Conservation (phyloP, 1,140 invertebrate species). For the Nautilus pompilius region DNA sequence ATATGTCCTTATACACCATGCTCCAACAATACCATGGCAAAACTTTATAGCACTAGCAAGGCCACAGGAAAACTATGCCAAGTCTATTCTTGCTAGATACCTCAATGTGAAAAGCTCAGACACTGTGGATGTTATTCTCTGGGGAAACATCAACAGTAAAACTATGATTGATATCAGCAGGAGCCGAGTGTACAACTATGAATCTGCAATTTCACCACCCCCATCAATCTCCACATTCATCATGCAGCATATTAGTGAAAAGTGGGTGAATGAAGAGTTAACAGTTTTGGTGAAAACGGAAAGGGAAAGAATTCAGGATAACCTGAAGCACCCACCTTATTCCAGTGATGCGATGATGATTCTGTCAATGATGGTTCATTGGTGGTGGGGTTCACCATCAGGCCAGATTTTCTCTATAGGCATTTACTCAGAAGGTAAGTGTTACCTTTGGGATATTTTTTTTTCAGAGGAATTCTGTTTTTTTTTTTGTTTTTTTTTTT, state of each 20-base stretch:
- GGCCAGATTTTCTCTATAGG: slow-evolving; percentile 47
- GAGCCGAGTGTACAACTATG: slow-evolving; percentile 42
- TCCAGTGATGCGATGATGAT: slow-evolving; percentile 35
- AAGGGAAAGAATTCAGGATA: slow-evolving; percentile 15
- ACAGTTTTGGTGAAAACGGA: slow-evolving; percentile 27
- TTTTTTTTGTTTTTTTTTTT: too few relatives aligned
- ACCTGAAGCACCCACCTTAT: slow-evolving; percentile 22
- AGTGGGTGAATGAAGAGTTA: slow-evolving; percentile 49
- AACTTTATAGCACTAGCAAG: slow-evolving; percentile 46
- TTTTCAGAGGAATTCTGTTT: too few relatives aligned
- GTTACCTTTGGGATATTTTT: too few relatives aligned
- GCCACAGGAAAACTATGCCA: slow-evolving; percentile 47
- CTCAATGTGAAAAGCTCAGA: slow-evolving; percentile 44
- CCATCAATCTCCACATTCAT: slow-evolving; percentile 46
- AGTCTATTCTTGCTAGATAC: slow-evolving; percentile 42
- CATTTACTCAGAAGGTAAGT: slow-evolving; percentile 44
- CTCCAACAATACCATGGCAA: slow-evolving; percentile 35
- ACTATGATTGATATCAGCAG: slow-evolving; percentile 39
- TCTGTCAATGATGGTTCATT: slow-evolving; percentile 35
- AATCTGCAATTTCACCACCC: slow-evolving; percentile 51
- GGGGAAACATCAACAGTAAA: slow-evolving; percentile 47
- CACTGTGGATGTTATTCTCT: slow-evolving; percentile 49
- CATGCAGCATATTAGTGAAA: too few relatives aligned
- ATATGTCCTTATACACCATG: slow-evolving; percentile 43
- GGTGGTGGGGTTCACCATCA: slow-evolving; percentile 40